A percentile compares a stretch with the other conserved stretches of the same genome.
These are phyloP conservation scores for Drosophila kambysellisi DNA, from an alignment of 2,888 invertebrate genomes.

Conservation along the genomic window DNA sequence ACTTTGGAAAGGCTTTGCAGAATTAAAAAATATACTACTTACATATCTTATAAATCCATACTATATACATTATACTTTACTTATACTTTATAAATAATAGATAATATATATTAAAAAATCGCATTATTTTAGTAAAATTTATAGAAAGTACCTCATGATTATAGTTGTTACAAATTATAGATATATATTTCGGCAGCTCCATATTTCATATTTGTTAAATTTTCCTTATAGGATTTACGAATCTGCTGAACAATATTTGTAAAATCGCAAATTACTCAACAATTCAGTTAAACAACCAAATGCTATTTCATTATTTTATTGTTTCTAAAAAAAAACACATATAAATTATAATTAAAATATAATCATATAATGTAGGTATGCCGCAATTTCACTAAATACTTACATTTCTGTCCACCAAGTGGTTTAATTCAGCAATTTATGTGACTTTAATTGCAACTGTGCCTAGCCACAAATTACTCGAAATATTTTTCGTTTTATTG, in stretches of 20 bases:
- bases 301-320: background rate
- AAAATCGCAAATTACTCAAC: background rate
- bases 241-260: background rate
- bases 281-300: background rate
- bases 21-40: background rate
- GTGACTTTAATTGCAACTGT: constrained; percentile 32
- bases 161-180: background rate
- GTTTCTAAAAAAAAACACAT: background rate
- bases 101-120: background rate
- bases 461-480: constrained; percentile 46
- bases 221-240: background rate
- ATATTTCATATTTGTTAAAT: background rate
- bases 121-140: background rate
- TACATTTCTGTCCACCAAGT: constrained; percentile 2
- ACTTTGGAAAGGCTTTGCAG: background rate
- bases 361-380: background rate
- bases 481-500: constrained; percentile 41
- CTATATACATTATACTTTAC: no score
- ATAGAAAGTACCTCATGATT: background rate
- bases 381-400: constrained; percentile 16
- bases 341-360: background rate
- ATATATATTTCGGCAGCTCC: background rate
- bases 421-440: constrained; percentile 24
- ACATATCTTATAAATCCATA: background rate
- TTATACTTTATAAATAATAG: background rate